Evolutionary conservation across 1,140 invertebrate species (phyloP).

Genomic region (Meloidogyne chitwoodi): DNA sequence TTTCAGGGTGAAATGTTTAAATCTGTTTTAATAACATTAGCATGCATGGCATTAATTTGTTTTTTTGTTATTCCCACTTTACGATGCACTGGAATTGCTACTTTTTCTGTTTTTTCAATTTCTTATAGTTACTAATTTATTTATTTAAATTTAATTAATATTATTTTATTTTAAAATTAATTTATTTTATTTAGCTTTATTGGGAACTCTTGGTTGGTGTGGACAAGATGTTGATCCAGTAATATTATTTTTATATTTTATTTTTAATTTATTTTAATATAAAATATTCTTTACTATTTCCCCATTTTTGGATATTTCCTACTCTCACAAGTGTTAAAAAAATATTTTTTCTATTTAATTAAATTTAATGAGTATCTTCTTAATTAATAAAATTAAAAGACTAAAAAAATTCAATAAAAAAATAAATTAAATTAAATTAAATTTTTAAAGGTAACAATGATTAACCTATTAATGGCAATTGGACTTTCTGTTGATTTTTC

Average conservation of each 20-base stretch:
- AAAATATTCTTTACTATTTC: too few relatives aligned
- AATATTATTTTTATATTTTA: conserved; percentile 74
- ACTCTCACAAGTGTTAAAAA: too few relatives aligned
- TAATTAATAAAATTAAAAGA: not conserved
- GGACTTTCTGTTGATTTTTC: conserved; percentile 94
- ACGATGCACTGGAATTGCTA: conserved; percentile 28
- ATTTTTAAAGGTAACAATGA: conserved; percentile 71
- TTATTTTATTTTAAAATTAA: too few relatives aligned
- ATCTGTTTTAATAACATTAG: conserved; percentile 38
- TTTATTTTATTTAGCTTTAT: conserved; percentile 28
- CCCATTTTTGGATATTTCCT: too few relatives aligned
- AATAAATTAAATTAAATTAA: too few relatives aligned
- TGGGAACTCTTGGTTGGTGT: conserved; percentile 42
- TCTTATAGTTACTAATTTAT: conserved; percentile 34
- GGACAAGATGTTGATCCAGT: conserved; percentile 63
- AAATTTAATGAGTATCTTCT: too few relatives aligned
- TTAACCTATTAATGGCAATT: conserved; percentile 94
- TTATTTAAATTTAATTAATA: not conserved
- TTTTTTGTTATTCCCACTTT: conserved; percentile 40
- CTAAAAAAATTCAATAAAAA: too few relatives aligned
- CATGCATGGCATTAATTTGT: conserved; percentile 42
- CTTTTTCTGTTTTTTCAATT: conserved; percentile 40
- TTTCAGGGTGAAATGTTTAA: conserved; percentile 42
- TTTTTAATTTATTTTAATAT: too few relatives aligned
- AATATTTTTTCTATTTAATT: too few relatives aligned